Percentiles rank a stretch among this genome's conserved stretches.
Conservation (phyloP, 1,140 invertebrate species). For the Protaetia brevitarsis region DNA sequence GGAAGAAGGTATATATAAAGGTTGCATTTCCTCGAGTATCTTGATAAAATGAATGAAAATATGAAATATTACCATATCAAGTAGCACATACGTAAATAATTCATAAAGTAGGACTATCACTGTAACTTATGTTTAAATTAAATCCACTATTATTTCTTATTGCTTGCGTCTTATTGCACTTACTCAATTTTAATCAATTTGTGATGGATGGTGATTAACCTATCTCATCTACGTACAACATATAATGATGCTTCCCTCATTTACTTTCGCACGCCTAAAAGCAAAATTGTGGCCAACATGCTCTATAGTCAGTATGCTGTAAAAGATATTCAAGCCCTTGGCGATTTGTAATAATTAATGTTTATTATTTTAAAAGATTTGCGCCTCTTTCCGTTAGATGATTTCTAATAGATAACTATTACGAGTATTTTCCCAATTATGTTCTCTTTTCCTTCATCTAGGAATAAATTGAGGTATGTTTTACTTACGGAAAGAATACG, state of each 20-base stretch:
- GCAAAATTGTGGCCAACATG: not conserved
- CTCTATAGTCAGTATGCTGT: not conserved
- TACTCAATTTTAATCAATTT: too few species aligned
- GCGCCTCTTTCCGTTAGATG: not conserved
- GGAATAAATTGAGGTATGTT: not conserved
- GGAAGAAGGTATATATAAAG: too few species aligned
- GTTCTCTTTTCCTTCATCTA: not conserved
- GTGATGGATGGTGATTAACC: too few species aligned
- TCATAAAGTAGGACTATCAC: too few species aligned
- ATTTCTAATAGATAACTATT: conserved; percentile 7
- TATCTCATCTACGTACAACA: not conserved
- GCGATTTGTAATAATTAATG: not conserved
- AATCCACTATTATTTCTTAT: too few species aligned
- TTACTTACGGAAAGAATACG: not conserved
- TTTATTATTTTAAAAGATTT: not conserved
- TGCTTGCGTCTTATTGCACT: too few species aligned
- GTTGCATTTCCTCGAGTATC: too few species aligned
- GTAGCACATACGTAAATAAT: too few species aligned
- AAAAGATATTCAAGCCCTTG: not conserved
- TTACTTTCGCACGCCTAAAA: not conserved
- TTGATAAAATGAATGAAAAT: too few species aligned
- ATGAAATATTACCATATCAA: too few species aligned
- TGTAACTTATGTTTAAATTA: too few species aligned
- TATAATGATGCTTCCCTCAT: not conserved
- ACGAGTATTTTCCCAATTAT: not conserved